A percentile compares a stretch with the other conserved stretches of the same genome.
These are phyloP conservation scores for Pseudococcus jackbeardsleyi DNA, from an alignment of 2,888 invertebrate genomes.

Conservation along the genomic window DNA sequence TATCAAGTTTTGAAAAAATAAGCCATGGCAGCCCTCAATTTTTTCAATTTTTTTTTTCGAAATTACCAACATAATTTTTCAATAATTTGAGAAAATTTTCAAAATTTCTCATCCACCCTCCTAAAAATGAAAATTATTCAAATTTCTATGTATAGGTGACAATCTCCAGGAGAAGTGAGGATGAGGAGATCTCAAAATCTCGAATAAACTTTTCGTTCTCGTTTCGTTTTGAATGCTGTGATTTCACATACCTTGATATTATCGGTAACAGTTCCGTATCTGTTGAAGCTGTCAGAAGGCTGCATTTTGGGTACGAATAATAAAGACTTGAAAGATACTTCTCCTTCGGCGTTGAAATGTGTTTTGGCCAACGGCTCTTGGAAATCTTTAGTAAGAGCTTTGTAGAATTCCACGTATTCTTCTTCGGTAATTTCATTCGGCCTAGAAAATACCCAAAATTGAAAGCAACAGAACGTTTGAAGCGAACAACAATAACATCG, in stretches of 20 bases:
- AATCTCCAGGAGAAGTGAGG: too few relatives aligned
- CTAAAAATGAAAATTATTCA: too few relatives aligned
- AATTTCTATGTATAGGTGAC: too few relatives aligned
- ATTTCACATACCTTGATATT: conserved; percentile 81
- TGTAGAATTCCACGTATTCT: conserved; percentile 97
- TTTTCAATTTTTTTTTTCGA: too few relatives aligned
- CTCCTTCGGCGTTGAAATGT: conserved; percentile 98
- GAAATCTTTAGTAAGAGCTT: conserved; percentile 90
- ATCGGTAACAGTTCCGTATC: conserved; percentile 94
- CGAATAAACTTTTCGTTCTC: too few relatives aligned
- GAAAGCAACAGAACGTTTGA: not conserved
- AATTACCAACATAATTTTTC: too few relatives aligned
- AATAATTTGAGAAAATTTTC: too few relatives aligned
- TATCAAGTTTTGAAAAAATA: too few relatives aligned
- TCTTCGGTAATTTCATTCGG: conserved; percentile 84
- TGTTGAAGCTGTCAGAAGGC: conserved; percentile 94
- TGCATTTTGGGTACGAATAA: conserved; percentile 93
- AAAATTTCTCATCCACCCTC: too few relatives aligned
- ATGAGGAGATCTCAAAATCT: too few relatives aligned
- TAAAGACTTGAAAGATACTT: conserved; percentile 98
- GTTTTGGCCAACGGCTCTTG: conserved; percentile 87
- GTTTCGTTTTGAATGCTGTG: too few relatives aligned
- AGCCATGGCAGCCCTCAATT: too few relatives aligned
- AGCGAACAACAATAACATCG: not conserved
- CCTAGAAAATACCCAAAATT: conserved; percentile 68